A percentile compares a stretch with the other conserved stretches of the same genome.
Conservation (phyloP, 2,797 vertebrate genomes). For the Glyptemys insculpta region DNA sequence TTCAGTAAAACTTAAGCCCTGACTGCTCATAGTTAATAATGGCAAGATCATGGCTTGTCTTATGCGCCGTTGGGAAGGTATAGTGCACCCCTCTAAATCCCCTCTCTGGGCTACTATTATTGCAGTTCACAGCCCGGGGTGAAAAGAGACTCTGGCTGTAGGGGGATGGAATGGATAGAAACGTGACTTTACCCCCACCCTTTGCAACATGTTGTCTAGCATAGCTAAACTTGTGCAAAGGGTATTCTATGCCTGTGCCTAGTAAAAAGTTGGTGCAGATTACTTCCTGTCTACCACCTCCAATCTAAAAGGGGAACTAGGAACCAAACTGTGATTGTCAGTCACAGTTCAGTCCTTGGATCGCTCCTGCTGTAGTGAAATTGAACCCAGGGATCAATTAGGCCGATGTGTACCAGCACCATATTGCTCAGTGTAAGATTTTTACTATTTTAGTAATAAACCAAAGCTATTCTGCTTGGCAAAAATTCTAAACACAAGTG, state of each 20-base stretch:
- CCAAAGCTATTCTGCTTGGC: not conserved
- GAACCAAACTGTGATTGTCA: not conserved
- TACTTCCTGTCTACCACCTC: not conserved
- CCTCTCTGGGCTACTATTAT: not conserved
- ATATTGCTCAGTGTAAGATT: slow-evolving; percentile 28
- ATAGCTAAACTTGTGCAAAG: rapidly evolving
- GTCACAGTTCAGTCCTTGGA: not conserved
- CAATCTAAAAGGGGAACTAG: not conserved
- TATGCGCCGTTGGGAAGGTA: not conserved
- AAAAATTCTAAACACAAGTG: not conserved
- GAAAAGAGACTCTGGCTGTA: not conserved
- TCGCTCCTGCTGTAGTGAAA: not conserved
- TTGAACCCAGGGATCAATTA: not conserved
- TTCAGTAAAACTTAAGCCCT: not conserved
- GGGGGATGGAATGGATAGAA: not conserved
- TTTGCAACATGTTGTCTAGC: rapidly evolving
- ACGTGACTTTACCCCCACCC: not conserved
- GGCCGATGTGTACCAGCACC: not conserved
- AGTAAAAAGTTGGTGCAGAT: not conserved
- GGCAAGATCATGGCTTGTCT: not conserved
- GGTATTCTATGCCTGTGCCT: not conserved
- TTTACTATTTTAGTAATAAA: slow-evolving; percentile 20
- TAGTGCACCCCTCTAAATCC: not conserved
- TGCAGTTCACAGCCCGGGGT: not conserved
- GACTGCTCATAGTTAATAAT: rapidly evolving